These are phyloP conservation scores for Drosophila buzzatii DNA, from an alignment of 2,888 invertebrate genomes.

Conservation along the genomic window DNA sequence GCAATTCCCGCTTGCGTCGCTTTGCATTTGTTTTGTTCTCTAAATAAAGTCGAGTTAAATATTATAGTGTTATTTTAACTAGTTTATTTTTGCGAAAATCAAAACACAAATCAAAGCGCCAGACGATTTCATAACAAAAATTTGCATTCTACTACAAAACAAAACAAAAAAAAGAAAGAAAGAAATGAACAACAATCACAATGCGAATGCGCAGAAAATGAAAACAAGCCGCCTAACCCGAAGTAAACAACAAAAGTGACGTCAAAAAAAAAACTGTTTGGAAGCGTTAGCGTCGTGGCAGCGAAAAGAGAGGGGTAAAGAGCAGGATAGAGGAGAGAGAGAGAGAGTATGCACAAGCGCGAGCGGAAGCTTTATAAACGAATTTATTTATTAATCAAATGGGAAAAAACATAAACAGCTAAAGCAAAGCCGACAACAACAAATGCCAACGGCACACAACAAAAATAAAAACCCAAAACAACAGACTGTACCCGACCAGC, in stretches of 20 bases:
- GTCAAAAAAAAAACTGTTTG: conserved; percentile 58
- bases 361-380: conserved; percentile 65
- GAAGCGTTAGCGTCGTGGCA: conserved; percentile 12
- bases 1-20: conserved; percentile 12
- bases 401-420: conserved; percentile 59
- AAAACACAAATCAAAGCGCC: conserved; percentile 65
- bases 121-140: conserved; percentile 78
- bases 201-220: conserved; percentile 57
- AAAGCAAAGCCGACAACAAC: conserved; percentile 28
- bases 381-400: conserved; percentile 75
- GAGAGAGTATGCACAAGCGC: conserved; percentile 17
- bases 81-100: conserved; percentile 64
- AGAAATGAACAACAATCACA: conserved; percentile 44
- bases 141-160: conserved; percentile 62
- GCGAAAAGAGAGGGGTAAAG: background rate
- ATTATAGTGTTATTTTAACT: conserved; percentile 31
- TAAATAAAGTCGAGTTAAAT: conserved; percentile 26
- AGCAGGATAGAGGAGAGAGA: conserved; percentile 4
- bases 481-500: conserved; percentile 68
- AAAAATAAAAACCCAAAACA: conserved; percentile 54
- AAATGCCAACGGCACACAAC: conserved; percentile 8
- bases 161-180: conserved; percentile 23
- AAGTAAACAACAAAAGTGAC: conserved; percentile 82
- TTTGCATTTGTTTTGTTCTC: conserved; percentile 4
- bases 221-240: conserved; percentile 62